A percentile compares a stretch with the other conserved stretches of the same genome.
phyloP scores from a whole-genome alignment of 23 tunicate species.

The Oikopleura dioica region DNA sequence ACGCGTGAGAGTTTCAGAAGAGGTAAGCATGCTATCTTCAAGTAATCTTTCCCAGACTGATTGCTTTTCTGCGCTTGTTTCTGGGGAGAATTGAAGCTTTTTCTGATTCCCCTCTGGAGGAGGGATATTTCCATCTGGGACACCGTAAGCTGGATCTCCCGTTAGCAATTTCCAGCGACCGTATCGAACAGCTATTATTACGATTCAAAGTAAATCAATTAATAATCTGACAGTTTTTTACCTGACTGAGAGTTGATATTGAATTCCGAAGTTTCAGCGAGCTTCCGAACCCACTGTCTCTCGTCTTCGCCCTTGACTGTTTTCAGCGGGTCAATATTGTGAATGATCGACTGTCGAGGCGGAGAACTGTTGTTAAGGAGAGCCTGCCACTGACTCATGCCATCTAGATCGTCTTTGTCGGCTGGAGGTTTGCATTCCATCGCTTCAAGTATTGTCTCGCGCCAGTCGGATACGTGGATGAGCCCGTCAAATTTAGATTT shows the following conservation, averaged over 20 bases:
- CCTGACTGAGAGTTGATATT: neutral
- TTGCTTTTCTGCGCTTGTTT: neutral
- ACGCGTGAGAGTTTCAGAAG: neutral
- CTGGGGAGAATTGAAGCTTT: neutral
- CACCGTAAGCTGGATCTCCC: neutral
- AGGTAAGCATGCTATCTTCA: neutral
- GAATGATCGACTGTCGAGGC: neutral
- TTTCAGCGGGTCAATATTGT: neutral
- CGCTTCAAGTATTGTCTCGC: neutral
- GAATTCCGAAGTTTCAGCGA: neutral
- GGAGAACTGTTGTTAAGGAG: neutral
- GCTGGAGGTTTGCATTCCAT: neutral
- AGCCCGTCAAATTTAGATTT: neutral
- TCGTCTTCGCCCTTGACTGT: neutral
- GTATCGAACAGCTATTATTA: neutral
- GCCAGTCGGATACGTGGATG: neutral
- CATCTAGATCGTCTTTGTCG: neutral
- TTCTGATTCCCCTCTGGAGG: neutral
- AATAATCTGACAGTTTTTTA: too few relatives aligned
- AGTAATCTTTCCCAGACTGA: neutral
- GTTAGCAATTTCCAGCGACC: neutral
- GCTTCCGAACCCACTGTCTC: neutral
- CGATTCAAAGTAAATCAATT: too few relatives aligned
- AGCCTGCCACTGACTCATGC: neutral
- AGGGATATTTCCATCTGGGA: neutral